Base-by-base conservation (phyloP, 1,140 invertebrate species). In the Solenopsis invicta region DNA sequence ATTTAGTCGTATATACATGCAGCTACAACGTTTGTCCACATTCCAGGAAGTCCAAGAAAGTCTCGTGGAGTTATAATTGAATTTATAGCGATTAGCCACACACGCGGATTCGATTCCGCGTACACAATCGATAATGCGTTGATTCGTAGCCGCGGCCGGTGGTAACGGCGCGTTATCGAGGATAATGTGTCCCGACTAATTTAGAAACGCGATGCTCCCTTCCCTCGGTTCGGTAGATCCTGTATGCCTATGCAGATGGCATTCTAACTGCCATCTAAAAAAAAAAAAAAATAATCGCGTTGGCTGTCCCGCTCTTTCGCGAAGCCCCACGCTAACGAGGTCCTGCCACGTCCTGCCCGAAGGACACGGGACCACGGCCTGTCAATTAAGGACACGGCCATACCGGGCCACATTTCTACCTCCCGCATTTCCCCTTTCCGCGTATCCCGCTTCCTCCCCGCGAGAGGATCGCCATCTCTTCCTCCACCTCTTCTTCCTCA, bases 331-430 rank as follows among this genome's bases (percentile, higher is more conserved):
- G 93, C 94, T 95, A 95, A 95, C 95, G 94, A 95, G 95, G 93
- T 93, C 94, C 95, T 95, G 94, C 94, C 94, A 95, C 92, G 91
- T 89, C 50, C 77, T 56, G 92, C 87, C 89, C 92, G 92, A 93
- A 93, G 92, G 93, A 93, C 94, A 93, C 91, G 91, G 91, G 92
- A 94, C 93, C 91, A 92, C 90, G 85, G 94, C 94, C 95, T 95
- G 95, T 95, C 95, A 95, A 95, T 95, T 95, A 95, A 95, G 94
- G 91, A 95, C 94, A 93, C 94, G 93, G 93, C 94, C 94, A 92
- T 95, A 93, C 93, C 92, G 92, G 91, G 89, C 94, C 92, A 94
- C 94, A 94, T 95, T 94, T 95, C 94, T 95, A 85, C 92, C 92
- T 92, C 77, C 69, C 54, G 67, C 67, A 29, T 87, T 69, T 88